Percentiles rank a stretch among this genome's conserved stretches.
Evolutionary conservation across 2,113 vertebrate genomes (phyloP).

Genomic region (Hemibagrus wyckioides): DNA sequence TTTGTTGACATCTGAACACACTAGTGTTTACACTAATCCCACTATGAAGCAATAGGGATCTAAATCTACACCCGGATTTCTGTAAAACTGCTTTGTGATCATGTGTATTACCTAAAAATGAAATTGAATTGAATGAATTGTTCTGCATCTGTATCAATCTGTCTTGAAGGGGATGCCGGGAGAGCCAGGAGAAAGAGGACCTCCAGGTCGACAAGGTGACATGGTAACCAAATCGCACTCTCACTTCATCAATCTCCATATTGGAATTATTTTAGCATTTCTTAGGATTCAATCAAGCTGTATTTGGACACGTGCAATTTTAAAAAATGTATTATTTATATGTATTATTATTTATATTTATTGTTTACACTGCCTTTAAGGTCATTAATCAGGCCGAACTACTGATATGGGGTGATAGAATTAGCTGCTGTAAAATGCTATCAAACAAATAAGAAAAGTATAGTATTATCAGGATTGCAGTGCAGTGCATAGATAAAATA

Average conservation of each 20-base stretch:
- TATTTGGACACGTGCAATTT: background rate
- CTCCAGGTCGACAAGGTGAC: slow-evolving; percentile 69
- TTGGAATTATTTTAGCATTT: background rate
- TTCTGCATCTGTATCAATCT: background rate
- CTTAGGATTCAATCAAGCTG: background rate
- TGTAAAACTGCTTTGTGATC: background rate
- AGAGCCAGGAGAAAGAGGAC: slow-evolving; percentile 68
- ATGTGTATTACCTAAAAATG: background rate
- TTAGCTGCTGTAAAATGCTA: background rate
- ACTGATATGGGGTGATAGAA: background rate
- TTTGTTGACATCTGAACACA: background rate
- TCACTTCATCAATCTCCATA: background rate
- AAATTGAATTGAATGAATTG: background rate
- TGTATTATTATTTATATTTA: background rate
- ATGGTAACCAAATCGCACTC: slow-evolving; percentile 63
- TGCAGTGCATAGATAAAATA: background rate
- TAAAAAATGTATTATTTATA: background rate
- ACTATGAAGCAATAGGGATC: background rate
- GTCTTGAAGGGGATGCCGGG: slow-evolving; percentile 73
- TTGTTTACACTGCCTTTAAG: background rate
- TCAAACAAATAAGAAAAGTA: background rate
- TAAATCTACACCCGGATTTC: background rate
- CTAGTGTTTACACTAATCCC: background rate
- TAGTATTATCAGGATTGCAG: background rate
- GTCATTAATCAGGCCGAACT: background rate